These are phyloP conservation scores for Tarsius wallacei DNA, from an alignment of 2,797 vertebrate species.

Conservation along the genomic window DNA sequence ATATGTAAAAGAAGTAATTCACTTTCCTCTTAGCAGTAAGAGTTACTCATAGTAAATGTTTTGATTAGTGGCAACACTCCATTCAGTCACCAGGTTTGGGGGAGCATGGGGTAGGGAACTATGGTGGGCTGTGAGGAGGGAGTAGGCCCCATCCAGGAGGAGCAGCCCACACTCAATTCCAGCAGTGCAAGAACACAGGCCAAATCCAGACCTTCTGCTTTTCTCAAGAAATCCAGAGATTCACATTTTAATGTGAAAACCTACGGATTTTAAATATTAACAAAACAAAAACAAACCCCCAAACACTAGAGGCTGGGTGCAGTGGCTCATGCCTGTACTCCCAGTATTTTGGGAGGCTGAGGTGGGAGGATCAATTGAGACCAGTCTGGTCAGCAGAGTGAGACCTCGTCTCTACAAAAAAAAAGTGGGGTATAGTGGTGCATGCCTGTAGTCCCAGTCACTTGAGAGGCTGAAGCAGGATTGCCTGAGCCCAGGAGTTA, in stretches of 20 bases:
- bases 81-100: neutral
- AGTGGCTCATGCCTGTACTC: too few species aligned
- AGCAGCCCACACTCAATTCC: too few species aligned
- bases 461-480: too few species aligned
- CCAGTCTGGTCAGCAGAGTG: too few species aligned
- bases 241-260: neutral
- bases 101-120: accelerated
- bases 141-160: neutral
- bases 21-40: neutral
- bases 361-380: too few species aligned
- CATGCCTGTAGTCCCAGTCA: too few species aligned
- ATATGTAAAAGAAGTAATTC: neutral
- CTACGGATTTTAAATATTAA: neutral
- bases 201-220: neutral
- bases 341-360: too few species aligned
- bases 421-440: too few species aligned
- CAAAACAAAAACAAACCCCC: neutral
- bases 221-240: neutral
- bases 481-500: too few species aligned
- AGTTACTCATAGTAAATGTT: neutral
- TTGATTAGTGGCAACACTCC: neutral
- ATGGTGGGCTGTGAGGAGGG: neutral
- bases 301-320: too few species aligned
- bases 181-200: neutral
- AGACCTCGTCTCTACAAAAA: too few species aligned